These are phyloP conservation scores for Flexamia atlantica DNA, from an alignment of 2,888 invertebrate species.

Conservation along the genomic window DNA sequence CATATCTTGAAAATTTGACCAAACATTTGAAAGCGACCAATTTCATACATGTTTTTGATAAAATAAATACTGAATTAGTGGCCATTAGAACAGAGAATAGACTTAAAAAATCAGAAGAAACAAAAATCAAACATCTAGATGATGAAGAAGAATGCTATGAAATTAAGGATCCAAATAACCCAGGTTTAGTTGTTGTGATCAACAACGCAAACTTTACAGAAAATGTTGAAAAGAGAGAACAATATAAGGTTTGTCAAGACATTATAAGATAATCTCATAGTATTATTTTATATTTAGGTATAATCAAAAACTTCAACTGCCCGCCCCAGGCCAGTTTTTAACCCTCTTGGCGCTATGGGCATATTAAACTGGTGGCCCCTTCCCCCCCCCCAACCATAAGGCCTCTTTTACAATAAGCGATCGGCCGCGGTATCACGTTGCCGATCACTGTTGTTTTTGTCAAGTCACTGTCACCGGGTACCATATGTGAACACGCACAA, in stretches of 20 bases:
- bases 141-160: constrained; percentile 1
- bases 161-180: not conserved
- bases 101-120: not conserved
- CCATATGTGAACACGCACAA: too few relatives aligned
- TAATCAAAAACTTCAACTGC: too few relatives aligned
- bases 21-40: not conserved
- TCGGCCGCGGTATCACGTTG: too few relatives aligned
- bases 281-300: too few relatives aligned
- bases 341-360: too few relatives aligned
- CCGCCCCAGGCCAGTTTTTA: too few relatives aligned
- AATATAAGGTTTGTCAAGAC: constrained; percentile 4
- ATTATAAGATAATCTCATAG: too few relatives aligned
- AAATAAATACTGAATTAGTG: constrained; percentile 10
- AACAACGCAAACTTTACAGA: not conserved
- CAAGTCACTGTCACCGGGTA: too few relatives aligned
- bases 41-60: not conserved
- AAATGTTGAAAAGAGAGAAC: constrained; percentile 11
- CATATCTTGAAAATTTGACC: not conserved
- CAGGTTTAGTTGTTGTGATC: constrained; percentile 2
- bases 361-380: too few relatives aligned
- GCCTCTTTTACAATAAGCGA: too few relatives aligned
- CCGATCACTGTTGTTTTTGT: too few relatives aligned
- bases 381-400: too few relatives aligned
- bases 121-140: not conserved
- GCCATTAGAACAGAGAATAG: not conserved